Base-by-base conservation (phyloP, 92 coral and sea anemone genomes). In the Ricordea florida region DNA sequence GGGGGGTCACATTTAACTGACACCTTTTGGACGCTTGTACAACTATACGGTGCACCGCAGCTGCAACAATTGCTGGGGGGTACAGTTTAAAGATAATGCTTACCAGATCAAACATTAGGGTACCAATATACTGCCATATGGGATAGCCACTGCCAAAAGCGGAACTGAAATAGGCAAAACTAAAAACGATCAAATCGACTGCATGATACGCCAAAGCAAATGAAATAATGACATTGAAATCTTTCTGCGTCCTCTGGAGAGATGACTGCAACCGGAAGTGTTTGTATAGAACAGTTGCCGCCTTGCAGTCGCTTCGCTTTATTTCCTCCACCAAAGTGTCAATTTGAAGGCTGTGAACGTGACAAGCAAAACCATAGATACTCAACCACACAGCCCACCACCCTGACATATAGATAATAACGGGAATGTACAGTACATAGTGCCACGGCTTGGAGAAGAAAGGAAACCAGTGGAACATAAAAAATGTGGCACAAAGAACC, bases 331-430 rank as follows among this genome's bases (percentile, higher is more conserved):
- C 55, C 15, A 83, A 68, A 23, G 60, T 36, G 27, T 82, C 89
- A 37, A 87, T 63, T 46, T 87, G 85, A 24, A 83, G 57, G 63
- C 85, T 75, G 67, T 87, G 92, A 9, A 75, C 89, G 5, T 87
- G 85, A 30, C 89, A 87, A 7, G 82, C 88, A 55, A 82, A 87
- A 9, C 89, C 92, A 38, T 87, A 87, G 2, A 87, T 45, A 33
- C 81, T 82, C 1, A 87, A 45, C 92, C 92, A 87, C 17, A 57
- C 52, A 0, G 46, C 72, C 92, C 92, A 87, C 92, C 92, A 87
- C 2, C 92, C 88, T 28, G 92, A 23, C 2, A 63, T 82, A 35
- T 48, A 87, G 2, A 82, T 52, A 24, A 76, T 40, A 2, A 40
- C 69, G 8, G 66, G 42, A n/a, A 69, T 69, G 34, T 86, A 86